phyloP scores from a whole-genome alignment of 2,888 invertebrate genomes.

The Acleris sparsana region DNA sequence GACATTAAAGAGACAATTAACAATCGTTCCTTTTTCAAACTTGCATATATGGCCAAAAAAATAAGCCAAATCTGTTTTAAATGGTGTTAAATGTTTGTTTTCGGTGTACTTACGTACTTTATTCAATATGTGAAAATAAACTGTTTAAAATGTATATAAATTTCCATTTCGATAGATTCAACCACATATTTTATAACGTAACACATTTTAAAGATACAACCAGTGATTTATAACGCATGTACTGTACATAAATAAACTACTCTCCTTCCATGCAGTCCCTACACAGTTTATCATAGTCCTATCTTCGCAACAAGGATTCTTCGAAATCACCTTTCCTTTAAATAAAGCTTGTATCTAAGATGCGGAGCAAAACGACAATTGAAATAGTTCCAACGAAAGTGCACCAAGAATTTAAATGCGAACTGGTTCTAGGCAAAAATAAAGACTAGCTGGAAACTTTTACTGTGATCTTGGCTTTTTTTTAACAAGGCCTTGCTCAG shows the following conservation, averaged over 20 bases:
- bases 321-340: slow-evolving; percentile 31
- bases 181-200: background rate
- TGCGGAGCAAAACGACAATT: slow-evolving; percentile 28
- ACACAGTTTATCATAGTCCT: slow-evolving; percentile 21
- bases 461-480: slow-evolving; percentile 21
- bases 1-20: too few relatives aligned
- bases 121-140: too few relatives aligned
- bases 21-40: too few relatives aligned
- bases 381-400: slow-evolving; percentile 34
- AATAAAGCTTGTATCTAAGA: slow-evolving; percentile 27
- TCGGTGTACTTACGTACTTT: too few relatives aligned
- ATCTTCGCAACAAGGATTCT: slow-evolving; percentile 32
- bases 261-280: background rate
- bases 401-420: slow-evolving; percentile 31
- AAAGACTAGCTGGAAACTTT: slow-evolving; percentile 4
- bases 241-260: background rate
- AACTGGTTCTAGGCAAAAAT: slow-evolving; percentile 34
- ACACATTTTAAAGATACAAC: background rate
- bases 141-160: too few relatives aligned
- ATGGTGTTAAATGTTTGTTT: too few relatives aligned
- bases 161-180: background rate
- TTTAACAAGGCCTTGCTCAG: slow-evolving; percentile 7
- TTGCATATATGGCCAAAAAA: too few relatives aligned
- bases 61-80: too few relatives aligned
- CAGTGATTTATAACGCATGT: background rate